Conservation (phyloP, 2,113 vertebrate species). For the Cavia porcellus region DNA sequence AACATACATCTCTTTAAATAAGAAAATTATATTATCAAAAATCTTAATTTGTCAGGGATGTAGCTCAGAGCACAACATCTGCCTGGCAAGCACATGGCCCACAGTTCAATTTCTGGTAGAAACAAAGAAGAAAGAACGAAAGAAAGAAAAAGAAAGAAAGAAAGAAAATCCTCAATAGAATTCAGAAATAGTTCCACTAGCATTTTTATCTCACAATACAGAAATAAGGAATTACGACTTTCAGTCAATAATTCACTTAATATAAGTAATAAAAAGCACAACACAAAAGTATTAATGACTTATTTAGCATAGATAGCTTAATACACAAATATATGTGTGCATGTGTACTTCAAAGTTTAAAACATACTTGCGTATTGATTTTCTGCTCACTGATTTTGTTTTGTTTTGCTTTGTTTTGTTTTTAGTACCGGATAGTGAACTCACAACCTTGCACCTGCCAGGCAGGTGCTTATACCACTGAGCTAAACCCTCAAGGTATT, state of each 20-base stretch:
- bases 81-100: background rate
- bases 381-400: background rate
- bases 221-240: background rate
- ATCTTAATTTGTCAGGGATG: background rate
- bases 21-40: conserved; percentile 41
- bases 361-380: background rate
- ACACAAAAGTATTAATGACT: conserved; percentile 7
- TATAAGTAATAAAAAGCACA: background rate
- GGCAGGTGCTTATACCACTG: too few relatives aligned
- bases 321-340: background rate
- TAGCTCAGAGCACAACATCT: background rate
- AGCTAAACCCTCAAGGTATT: too few relatives aligned
- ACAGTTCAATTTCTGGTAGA: background rate
- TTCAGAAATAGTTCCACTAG: background rate
- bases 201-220: background rate
- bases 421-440: too few relatives aligned
- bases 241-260: background rate
- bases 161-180: background rate
- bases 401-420: too few relatives aligned
- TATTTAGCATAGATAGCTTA: background rate
- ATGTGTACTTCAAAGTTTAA: background rate
- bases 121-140: background rate
- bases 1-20: background rate
- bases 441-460: too few relatives aligned
- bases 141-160: too few relatives aligned